Percentiles rank a stretch among this genome's conserved stretches.
Evolutionary conservation across 2,113 vertebrate species (phyloP).

Genomic region (Chaetodon auriga): DNA sequence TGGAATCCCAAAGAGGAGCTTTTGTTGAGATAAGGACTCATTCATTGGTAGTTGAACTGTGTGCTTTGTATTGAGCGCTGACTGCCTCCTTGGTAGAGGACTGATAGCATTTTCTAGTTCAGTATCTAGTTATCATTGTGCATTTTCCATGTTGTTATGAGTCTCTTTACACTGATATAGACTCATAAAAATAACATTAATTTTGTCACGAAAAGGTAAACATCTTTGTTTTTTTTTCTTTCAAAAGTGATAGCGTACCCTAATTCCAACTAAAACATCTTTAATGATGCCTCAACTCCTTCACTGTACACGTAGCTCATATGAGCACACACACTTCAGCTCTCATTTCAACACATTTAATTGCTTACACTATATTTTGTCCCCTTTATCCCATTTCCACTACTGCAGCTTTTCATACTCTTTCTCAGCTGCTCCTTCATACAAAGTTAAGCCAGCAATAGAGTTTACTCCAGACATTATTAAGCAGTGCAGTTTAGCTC

Average conservation of each 20-base stretch:
- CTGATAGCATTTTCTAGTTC: no score
- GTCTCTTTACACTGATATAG: no score
- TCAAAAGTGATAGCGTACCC: not conserved
- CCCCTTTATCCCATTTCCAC: not conserved
- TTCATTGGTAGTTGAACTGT: no score
- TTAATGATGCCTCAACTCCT: not conserved
- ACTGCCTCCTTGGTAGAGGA: no score
- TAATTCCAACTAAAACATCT: not conserved
- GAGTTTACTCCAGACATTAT: conserved; percentile 23
- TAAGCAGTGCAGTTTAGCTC: conserved; percentile 10
- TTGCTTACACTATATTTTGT: not conserved
- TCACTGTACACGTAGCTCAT: not conserved
- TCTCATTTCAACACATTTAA: not conserved
- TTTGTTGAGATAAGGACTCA: no score
- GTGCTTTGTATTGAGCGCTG: no score
- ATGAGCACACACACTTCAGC: not conserved
- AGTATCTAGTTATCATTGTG: no score
- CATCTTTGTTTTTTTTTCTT: not conserved
- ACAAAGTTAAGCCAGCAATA: conserved; percentile 27
- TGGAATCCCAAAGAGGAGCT: no score
- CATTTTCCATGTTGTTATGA: no score
- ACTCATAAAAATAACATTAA: no score
- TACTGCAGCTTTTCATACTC: not conserved
- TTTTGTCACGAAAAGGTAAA: no score
- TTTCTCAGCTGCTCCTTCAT: conserved; percentile 18